These are phyloP conservation scores for Rhynchotus rufescens DNA, from an alignment of 2,797 vertebrate genomes.

Conservation along the genomic window DNA sequence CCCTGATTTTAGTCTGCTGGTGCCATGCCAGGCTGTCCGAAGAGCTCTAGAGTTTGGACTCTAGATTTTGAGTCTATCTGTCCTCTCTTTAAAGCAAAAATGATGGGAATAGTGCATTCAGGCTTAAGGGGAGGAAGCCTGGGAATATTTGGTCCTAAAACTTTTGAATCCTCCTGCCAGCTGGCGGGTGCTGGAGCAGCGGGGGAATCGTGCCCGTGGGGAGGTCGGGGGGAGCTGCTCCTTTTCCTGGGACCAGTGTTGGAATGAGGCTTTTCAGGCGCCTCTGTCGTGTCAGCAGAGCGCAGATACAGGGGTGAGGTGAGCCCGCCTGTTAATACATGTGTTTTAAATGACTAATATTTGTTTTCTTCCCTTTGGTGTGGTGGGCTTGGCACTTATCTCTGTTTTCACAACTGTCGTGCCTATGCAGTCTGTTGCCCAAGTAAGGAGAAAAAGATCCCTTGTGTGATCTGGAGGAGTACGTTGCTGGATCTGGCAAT, in stretches of 20 bases:
- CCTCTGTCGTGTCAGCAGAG: background rate
- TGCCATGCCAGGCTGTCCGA: background rate
- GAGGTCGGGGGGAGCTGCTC: background rate
- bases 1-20: background rate
- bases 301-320: conserved; percentile 8
- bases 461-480: background rate
- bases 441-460: conserved; percentile 60
- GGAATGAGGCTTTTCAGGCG: background rate
- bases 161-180: background rate
- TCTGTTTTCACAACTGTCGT: conserved; percentile 43
- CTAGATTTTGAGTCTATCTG: background rate
- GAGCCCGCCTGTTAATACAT: conserved; percentile 27
- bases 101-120: background rate
- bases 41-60: too few species aligned
- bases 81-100: background rate
- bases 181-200: background rate
- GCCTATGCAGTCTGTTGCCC: background rate
- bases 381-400: background rate
- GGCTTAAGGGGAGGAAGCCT: background rate
- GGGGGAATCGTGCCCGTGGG: background rate
- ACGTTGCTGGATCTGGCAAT: conserved; percentile 34
- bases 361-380: conserved; percentile 42
- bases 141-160: background rate
- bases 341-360: conserved; percentile 62
- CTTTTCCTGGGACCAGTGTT: background rate